Percentiles rank a stretch among this genome's conserved stretches.
These are phyloP conservation scores for Rhagologus leucostigma DNA, from an alignment of 2,113 vertebrate genomes.

Conservation along the genomic window DNA sequence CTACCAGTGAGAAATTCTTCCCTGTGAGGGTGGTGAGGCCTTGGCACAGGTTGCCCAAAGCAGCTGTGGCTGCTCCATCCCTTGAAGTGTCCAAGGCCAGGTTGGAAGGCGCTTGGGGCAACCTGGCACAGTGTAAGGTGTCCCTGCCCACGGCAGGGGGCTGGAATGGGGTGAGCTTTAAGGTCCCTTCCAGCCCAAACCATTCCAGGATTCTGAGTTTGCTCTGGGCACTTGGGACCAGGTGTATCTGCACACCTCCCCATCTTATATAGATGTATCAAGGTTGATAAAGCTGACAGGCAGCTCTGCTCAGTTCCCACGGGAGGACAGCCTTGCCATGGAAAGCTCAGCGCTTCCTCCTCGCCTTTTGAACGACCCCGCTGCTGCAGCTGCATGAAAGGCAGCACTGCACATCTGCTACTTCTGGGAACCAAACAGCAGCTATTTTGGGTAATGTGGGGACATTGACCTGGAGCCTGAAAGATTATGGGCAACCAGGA, in stretches of 20 bases:
- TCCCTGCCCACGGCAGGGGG: background rate
- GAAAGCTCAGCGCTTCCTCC: background rate
- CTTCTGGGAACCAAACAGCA: background rate
- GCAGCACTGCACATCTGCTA: background rate
- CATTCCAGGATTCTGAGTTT: background rate
- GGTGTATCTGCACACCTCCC: background rate
- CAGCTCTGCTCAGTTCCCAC: background rate
- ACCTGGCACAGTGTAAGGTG: background rate
- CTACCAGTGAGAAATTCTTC: background rate
- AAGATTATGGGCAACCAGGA: background rate
- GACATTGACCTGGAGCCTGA: background rate
- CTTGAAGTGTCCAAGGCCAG: background rate
- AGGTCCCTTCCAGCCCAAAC: background rate
- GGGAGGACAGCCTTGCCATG: accelerated
- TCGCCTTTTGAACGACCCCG: accelerated
- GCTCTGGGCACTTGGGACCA: accelerated
- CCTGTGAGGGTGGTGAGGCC: background rate
- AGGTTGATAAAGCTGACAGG: background rate
- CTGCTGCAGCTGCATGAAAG: accelerated
- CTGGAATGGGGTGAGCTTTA: background rate
- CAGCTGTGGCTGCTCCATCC: background rate
- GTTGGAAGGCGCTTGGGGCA: accelerated
- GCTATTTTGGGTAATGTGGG: background rate
- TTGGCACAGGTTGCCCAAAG: background rate
- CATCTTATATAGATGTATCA: accelerated